A percentile compares a stretch with the other conserved stretches of the same genome.
phyloP scores from a whole-genome alignment of 1,140 invertebrate genomes.

The Drosophila simulans region DNA sequence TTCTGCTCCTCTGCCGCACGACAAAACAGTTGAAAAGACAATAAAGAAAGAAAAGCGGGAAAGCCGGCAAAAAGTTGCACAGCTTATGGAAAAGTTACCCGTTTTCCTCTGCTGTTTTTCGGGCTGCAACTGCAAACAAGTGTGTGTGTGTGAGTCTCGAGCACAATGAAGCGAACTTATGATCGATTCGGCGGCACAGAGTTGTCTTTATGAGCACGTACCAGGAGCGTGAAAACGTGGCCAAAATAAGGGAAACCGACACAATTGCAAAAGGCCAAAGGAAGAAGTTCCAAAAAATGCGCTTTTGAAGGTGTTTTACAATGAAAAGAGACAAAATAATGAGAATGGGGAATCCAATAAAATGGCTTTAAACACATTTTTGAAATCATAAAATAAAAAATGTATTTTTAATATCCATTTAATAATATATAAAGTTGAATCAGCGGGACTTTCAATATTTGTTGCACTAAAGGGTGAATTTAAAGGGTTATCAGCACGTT shows the following conservation, averaged over 20 bases:
- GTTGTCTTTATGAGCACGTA: conserved; percentile 65
- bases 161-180: conserved; percentile 50
- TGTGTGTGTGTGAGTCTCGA: conserved; percentile 15
- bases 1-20: conserved; percentile 19
- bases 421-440: too few species aligned
- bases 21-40: conserved; percentile 60
- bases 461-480: not conserved
- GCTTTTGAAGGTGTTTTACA: not conserved
- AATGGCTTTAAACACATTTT: not conserved
- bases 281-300: conserved; percentile 7
- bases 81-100: conserved; percentile 64
- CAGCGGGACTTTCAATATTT: not conserved
- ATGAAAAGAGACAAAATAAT: not conserved
- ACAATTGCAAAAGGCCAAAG: not conserved
- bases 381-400: too few species aligned
- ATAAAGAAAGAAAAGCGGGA: conserved; percentile 37
- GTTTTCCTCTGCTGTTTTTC: conserved; percentile 8
- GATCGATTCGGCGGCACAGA: conserved; percentile 61
- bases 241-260: conserved; percentile 8
- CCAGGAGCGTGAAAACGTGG: conserved; percentile 31
- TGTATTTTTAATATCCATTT: too few species aligned
- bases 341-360: not conserved
- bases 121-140: conserved; percentile 25
- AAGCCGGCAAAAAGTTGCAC: conserved; percentile 52
- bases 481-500: conserved; percentile 23